Conservation (phyloP, 2,888 invertebrate species). For the Protonemura montana region DNA sequence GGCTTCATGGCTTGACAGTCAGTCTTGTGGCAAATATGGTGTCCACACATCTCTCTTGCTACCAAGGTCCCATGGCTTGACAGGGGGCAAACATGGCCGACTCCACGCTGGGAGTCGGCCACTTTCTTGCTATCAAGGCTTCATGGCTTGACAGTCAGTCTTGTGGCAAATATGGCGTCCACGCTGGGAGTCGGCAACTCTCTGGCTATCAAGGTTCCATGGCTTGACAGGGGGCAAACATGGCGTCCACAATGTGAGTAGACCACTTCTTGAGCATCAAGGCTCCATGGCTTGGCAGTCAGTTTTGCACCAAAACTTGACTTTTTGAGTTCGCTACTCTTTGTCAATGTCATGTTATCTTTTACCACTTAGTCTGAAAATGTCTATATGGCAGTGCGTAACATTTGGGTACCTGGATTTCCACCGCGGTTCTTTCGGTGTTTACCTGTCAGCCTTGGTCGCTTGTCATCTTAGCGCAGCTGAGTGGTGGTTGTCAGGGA, state of each 20-base stretch:
- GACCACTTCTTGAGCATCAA: too few species aligned
- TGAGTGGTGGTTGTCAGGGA: not conserved
- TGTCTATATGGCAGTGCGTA: too few species aligned
- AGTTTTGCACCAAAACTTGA: too few species aligned
- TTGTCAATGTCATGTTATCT: not conserved
- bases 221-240: not conserved
- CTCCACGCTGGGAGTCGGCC: too few species aligned
- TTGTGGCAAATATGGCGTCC: not conserved
- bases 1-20: not conserved
- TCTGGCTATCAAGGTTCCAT: too few species aligned
- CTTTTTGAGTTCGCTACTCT: not conserved
- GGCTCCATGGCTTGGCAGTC: too few species aligned
- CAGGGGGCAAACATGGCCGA: too few species aligned
- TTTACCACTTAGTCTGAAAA: not conserved
- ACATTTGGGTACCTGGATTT: too few species aligned
- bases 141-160: not conserved
- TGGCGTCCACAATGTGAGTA: too few species aligned
- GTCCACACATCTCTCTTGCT: not conserved
- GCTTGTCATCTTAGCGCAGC: not conserved
- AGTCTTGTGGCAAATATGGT: not conserved
- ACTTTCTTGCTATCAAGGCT: too few species aligned
- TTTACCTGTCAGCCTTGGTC: not conserved
- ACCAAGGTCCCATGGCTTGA: too few species aligned
- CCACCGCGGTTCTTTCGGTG: not conserved
- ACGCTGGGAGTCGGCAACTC: not conserved